Evolutionary conservation across 2,888 invertebrate species (phyloP), one percentile per base, ranked within the genome.

Genomic region (Rhimphoctona megacephalus): DNA sequence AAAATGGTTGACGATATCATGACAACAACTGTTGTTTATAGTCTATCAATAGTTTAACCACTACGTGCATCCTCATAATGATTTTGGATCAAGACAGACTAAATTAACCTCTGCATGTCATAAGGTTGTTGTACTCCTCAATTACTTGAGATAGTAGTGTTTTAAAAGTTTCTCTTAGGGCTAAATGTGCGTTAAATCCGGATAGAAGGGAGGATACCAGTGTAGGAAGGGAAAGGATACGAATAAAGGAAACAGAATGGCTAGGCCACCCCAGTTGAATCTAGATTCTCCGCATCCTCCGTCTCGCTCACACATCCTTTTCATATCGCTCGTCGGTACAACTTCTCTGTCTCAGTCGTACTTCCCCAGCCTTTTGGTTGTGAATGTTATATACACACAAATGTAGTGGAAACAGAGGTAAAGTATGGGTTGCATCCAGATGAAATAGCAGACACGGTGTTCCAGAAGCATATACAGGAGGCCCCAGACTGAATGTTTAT

Each of bases 101-200:
- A 17, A 64, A 64, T 67, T 67, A 36, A 57, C 83, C 76, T 77
- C 84, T 90, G 90, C 90, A 19, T 19, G 91, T 89, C 89, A 87
- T 88, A 83, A 87, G 90, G 91, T 90, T 90, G 90, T 92, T 93
- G 91, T 90, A 92, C 91, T 89, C 89, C 87, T 90, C 91, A 92
- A 93, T 92, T 92, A 92, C 91, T 90, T 89, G 91, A 91, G 91
- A 92, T 90, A 90, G 90, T 89, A 88, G 80, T 85, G 86, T 90
- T 92, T 92, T 92, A 91, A 89, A 87, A 87, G 87, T 88, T 85
- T 85, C 43, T 46, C 19, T 25, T 30, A 11, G n/a, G 36, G 49
- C 79, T 36, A 36, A 57, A 57, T 30, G 69, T 70, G 39, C 74
- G 67, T 66, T 76, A 70, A 79, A 57, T 70, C 80, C 36, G 17